phyloP scores from a whole-genome alignment of 1,140 invertebrate species.

The Drosophila teissieri region DNA sequence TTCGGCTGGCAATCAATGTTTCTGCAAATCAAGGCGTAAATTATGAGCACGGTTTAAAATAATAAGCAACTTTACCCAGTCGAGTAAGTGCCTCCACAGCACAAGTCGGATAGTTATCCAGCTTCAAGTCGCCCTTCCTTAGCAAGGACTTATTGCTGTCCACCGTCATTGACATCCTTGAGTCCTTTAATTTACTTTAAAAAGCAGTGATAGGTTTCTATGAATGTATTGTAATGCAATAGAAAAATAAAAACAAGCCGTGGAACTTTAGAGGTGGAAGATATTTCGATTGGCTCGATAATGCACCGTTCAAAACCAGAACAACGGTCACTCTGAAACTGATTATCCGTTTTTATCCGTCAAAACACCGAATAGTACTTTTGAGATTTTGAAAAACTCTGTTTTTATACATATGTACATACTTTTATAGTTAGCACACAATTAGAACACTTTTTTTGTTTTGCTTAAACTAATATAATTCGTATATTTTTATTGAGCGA shows the following conservation, averaged over 20 bases:
- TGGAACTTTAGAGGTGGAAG: not conserved
- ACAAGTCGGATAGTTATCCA: slow-evolving; percentile 87
- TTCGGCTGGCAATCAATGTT: slow-evolving; percentile 64
- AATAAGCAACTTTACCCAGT: slow-evolving; percentile 85
- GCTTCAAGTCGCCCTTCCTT: slow-evolving; percentile 85
- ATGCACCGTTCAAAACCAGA: too few species aligned
- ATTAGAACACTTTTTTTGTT: not conserved
- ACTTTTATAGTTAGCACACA: not conserved
- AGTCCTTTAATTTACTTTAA: not conserved
- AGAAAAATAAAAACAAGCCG: slow-evolving; percentile 35
- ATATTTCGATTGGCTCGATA: slow-evolving; percentile 17
- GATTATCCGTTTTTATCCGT: slow-evolving; percentile 1
- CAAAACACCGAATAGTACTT: not conserved
- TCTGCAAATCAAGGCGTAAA: slow-evolving; percentile 41
- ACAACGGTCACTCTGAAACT: not conserved
- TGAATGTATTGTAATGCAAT: not conserved
- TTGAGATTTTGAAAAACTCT: not conserved
- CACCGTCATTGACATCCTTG: slow-evolving; percentile 45
- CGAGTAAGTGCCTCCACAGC: slow-evolving; percentile 87
- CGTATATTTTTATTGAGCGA: not conserved
- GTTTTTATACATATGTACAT: not conserved
- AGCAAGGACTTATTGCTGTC: slow-evolving; percentile 62
- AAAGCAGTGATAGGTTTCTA: not conserved
- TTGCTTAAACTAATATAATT: not conserved
- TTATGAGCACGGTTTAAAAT: not conserved